These are phyloP conservation scores for Oxystoma pomonae DNA, from an alignment of 2,888 invertebrate genomes.

Conservation along the genomic window DNA sequence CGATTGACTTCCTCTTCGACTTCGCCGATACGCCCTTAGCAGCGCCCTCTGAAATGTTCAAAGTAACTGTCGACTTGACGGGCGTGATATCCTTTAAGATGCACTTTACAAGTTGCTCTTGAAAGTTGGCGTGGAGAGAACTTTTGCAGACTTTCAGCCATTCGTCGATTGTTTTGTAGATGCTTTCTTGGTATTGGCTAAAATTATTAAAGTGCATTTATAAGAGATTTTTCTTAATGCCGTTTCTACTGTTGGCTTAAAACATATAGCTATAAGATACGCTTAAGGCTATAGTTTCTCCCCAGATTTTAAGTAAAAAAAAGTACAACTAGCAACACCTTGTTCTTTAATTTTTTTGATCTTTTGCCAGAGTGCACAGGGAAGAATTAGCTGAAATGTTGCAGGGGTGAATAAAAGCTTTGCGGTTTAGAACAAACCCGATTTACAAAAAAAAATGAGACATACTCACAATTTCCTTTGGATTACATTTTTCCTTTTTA, in stretches of 20 bases:
- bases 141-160: slow-evolving; percentile 27
- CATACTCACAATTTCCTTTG: too few species aligned
- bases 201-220: slow-evolving; percentile 17
- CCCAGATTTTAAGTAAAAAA: too few species aligned
- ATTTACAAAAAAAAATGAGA: too few species aligned
- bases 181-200: slow-evolving; percentile 26
- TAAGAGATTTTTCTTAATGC: neutral
- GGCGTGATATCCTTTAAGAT: slow-evolving; percentile 30
- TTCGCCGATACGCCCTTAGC: slow-evolving; percentile 25
- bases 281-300: too few species aligned
- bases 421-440: too few species aligned
- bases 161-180: slow-evolving; percentile 24
- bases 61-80: slow-evolving; percentile 22
- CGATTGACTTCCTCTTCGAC: slow-evolving; percentile 26
- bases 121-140: slow-evolving; percentile 27
- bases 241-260: neutral
- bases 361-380: too few species aligned
- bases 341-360: too few species aligned
- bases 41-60: slow-evolving; percentile 19
- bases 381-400: too few species aligned
- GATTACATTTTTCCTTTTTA: too few species aligned
- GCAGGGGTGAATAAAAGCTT: neutral
- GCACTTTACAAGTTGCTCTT: slow-evolving; percentile 25
- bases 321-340: too few species aligned
- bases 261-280: neutral